Conservation (phyloP, 1,140 invertebrate species). For the Manduca sexta region DNA sequence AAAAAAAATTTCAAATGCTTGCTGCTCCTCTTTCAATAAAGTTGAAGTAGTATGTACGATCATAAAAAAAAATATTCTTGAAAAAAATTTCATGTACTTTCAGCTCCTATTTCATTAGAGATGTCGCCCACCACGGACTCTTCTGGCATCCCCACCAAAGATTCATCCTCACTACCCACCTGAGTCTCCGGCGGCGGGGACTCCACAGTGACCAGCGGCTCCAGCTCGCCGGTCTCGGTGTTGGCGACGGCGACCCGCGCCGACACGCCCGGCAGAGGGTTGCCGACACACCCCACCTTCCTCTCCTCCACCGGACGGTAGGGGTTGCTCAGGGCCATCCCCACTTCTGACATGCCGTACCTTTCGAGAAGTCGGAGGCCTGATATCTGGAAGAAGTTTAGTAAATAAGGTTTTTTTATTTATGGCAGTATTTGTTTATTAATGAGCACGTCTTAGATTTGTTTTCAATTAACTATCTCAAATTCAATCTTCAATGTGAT, state of each 20-base stretch:
- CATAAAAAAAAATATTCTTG: too few relatives aligned
- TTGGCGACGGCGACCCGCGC: slow-evolving; percentile 24
- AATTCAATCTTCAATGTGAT: too few relatives aligned
- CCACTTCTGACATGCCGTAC: slow-evolving; percentile 95
- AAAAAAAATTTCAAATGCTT: too few relatives aligned
- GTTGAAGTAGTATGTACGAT: too few relatives aligned
- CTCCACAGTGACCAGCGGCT: slow-evolving; percentile 50
- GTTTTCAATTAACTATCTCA: too few relatives aligned
- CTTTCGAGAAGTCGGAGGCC: slow-evolving; percentile 89
- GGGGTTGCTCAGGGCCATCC: slow-evolving; percentile 90
- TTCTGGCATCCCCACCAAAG: too few relatives aligned
- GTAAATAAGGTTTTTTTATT: too few relatives aligned
- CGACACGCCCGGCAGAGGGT: slow-evolving; percentile 78
- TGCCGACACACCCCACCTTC: slow-evolving; percentile 81
- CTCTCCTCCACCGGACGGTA: slow-evolving; percentile 76
- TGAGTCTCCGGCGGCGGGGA: slow-evolving; percentile 23
- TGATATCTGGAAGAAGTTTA: slow-evolving; percentile 80
- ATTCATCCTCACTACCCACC: slow-evolving; percentile 29
- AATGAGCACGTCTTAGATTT: not conserved
- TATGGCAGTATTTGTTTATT: not conserved
- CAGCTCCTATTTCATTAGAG: too few relatives aligned
- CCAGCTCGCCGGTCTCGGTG: slow-evolving; percentile 11
- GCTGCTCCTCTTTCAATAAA: too few relatives aligned
- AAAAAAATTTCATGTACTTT: too few relatives aligned
- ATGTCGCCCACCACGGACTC: too few relatives aligned